phyloP scores from a whole-genome alignment of 2,888 invertebrate species.

The Zygaena filipendulae region DNA sequence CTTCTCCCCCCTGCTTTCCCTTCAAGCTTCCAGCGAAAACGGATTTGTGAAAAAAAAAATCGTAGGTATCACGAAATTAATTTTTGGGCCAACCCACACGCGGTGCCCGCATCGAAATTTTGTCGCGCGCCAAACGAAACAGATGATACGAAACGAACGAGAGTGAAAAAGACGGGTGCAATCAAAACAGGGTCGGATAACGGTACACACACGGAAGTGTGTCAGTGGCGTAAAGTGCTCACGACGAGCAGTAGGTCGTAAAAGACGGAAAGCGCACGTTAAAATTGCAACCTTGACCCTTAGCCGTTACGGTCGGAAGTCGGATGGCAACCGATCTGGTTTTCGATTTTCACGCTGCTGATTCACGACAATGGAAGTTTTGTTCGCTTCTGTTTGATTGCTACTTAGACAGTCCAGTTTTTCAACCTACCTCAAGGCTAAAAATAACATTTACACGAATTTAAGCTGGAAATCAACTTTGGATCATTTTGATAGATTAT shows the following conservation, averaged over 20 bases:
- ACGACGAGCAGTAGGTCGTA: constrained; percentile 37
- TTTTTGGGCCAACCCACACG: constrained; percentile 63
- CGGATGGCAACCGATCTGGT: constrained; percentile 29
- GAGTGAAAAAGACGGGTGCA: constrained; percentile 58
- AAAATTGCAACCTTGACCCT: constrained; percentile 52
- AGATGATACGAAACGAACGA: constrained; percentile 34
- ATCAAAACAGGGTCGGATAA: constrained; percentile 59
- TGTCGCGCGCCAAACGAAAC: constrained; percentile 56
- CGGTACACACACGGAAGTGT: constrained; percentile 65
- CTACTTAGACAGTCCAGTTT: constrained; percentile 41
- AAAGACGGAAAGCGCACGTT: constrained; percentile 24
- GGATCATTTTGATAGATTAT: too few relatives aligned
- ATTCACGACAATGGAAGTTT: constrained; percentile 51
- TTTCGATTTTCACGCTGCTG: constrained; percentile 66
- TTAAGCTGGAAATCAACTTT: too few relatives aligned
- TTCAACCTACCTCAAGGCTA: constrained; percentile 61
- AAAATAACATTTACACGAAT: constrained; percentile 11
- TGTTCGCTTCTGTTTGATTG: constrained; percentile 48
- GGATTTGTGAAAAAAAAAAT: constrained; percentile 41
- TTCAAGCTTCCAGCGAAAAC: constrained; percentile 26
- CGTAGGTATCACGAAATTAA: constrained; percentile 60
- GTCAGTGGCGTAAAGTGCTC: constrained; percentile 59
- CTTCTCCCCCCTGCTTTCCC: too few relatives aligned
- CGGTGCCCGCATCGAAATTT: constrained; percentile 63
- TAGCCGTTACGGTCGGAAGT: constrained; percentile 31